Evolutionary conservation across 2,888 invertebrate genomes (phyloP), one percentile per base, ranked within the genome.

Genomic region (Thymelicus sylvestris): DNA sequence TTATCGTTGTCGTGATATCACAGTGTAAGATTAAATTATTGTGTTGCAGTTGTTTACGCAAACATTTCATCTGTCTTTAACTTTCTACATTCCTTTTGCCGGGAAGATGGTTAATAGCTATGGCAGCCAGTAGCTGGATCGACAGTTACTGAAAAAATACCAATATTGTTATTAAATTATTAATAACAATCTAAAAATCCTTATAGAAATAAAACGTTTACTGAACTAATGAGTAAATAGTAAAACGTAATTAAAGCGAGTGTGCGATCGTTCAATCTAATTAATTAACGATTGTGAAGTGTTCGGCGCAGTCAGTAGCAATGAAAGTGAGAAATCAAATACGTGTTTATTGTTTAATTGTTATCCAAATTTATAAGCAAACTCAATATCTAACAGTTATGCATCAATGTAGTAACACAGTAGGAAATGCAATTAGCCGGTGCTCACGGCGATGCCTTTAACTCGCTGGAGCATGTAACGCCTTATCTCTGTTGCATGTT

Each of bases 401-500:
- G 82, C 80, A 80, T 79, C 78, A 84, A 83, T 89, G 88, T 85
- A 86, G 90, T 87, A 92, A 90, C 85, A 85, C 84, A 85, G 89
- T 89, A 93, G 93, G 93, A 93, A 93, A 91, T 86, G 91, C 90
- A 92, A 93, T 93, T 92, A 92, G 86, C 85, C 77, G 78, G 86
- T 83, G 86, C 83, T 83, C 86, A 82, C 86, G 83, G 83, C 86
- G 87, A 88, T 89, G 88, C 89, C 88, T 88, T 83, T 79, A 78
- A 89, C 78, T 89, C 90, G 88, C 89, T 92, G 89, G 88, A 80
- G 81, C 93, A 81, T 91, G 88, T 92, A 93, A 91, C 89, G 81
- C 84, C 92, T 93, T 93, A 93, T 93, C 93, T 92, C 86, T 85
- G 83, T 93, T 93, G 93, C 93, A 92, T 93, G 93, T 88, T 92